phyloP scores from a whole-genome alignment of 2,888 invertebrate genomes.

The Clivina fossor region DNA sequence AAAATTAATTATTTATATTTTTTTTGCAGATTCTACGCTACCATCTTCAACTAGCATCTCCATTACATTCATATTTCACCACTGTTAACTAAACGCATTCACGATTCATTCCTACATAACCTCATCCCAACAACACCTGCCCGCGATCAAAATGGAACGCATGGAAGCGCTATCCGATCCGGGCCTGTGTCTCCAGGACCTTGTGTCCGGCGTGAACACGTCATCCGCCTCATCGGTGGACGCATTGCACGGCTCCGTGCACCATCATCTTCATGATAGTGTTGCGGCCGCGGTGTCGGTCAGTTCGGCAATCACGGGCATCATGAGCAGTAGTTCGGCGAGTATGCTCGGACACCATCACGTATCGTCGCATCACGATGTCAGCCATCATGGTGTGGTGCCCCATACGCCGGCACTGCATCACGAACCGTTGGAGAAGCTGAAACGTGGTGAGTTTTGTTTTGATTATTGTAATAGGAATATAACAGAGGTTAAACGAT shows the following conservation, averaged over 20 bases:
- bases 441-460: slow-evolving; percentile 80
- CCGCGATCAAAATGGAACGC: slow-evolving; percentile 58
- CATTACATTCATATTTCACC: too few relatives aligned
- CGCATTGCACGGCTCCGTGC: slow-evolving; percentile 56
- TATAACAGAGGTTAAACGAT: too few relatives aligned
- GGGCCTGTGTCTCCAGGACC: slow-evolving; percentile 73
- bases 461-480: too few relatives aligned
- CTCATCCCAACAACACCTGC: too few relatives aligned
- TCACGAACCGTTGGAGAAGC: slow-evolving; percentile 75
- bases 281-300: slow-evolving; percentile 58
- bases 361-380: slow-evolving; percentile 51
- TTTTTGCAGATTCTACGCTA: too few relatives aligned
- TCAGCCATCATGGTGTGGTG: slow-evolving; percentile 63
- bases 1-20: too few relatives aligned
- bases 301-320: slow-evolving; percentile 59
- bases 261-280: slow-evolving; percentile 61
- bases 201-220: slow-evolving; percentile 62
- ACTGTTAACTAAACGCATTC: too few relatives aligned
- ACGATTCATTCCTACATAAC: too few relatives aligned
- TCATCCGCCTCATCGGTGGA: slow-evolving; percentile 57
- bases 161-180: slow-evolving; percentile 71
- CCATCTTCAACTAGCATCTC: too few relatives aligned
- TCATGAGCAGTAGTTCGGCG: slow-evolving; percentile 58
- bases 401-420: slow-evolving; percentile 62
- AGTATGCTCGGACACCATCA: slow-evolving; percentile 57